Base-by-base conservation (phyloP, 35 echinoderm and acorn worm species). In the Eucidaris tribuloides region DNA sequence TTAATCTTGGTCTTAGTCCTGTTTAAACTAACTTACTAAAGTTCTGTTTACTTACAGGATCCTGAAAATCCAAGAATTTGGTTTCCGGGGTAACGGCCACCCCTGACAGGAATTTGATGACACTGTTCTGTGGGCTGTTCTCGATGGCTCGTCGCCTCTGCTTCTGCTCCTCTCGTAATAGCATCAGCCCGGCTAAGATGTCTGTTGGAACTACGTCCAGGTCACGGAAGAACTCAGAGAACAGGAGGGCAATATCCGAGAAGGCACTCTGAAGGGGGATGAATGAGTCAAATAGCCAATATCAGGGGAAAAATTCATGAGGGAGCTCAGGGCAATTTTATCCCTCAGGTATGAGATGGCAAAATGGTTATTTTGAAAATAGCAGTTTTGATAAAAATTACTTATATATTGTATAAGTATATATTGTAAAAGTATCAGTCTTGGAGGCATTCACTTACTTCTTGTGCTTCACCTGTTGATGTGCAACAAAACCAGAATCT, bases 151-250 rank as follows among this genome's bases (percentile, higher is more conserved):
- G 82, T 25, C 96, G 45, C 41, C 91, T 36, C 60, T 89, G 84
- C 63, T 99, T 99, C 62, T 99, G 96, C 42, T 99, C 96, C 46
- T 99, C 96, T 63, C 96, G 58, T 7, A 99, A 80, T 1, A 99
- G 83, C 87, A 99, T 93, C 33, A 99, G 78, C 1, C 96, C 96
- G 0, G 96, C 96, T 15, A 93, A 40, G 58, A 99, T 89, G 71
- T 99, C 96, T 0, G 96, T 90, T 15, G 96, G 91, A 32, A 99
- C 96, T 15, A 99, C 85, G 80, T 99, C 96, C 7, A 99, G 66
- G 59, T 99, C 91, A 29, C 83, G 96, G 54, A 99, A 99, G 90
- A 93, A 99, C 66, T 93, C 83, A 0, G 96, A 99, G 46, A 99
- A 86, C 0, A 99, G 83, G 3, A 81, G 77, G 28, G 90, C 96